These are phyloP conservation scores for Stigmatopora argus DNA, from an alignment of 2,113 vertebrate genomes.

Conservation along the genomic window DNA sequence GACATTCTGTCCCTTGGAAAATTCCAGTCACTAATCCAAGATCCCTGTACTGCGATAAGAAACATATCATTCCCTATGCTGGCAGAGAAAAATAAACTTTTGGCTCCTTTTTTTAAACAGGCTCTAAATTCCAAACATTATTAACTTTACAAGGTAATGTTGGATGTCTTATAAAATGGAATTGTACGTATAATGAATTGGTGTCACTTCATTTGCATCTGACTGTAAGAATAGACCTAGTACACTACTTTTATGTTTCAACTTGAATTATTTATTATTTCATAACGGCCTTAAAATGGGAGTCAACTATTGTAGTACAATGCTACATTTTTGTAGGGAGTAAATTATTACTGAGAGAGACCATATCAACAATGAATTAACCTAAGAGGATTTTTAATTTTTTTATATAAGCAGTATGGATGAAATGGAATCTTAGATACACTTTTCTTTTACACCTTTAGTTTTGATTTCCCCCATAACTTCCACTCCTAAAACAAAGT, in stretches of 20 bases:
- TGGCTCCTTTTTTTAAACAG: conserved; percentile 20
- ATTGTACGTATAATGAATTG: not conserved
- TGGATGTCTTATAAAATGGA: conserved; percentile 10
- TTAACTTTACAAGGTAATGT: conserved; percentile 5
- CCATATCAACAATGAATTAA: too few relatives aligned
- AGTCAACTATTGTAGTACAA: too few relatives aligned
- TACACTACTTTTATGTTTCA: too few relatives aligned
- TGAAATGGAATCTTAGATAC: too few relatives aligned
- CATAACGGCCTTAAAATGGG: too few relatives aligned
- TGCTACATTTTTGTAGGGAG: too few relatives aligned
- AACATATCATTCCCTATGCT: conserved; percentile 37
- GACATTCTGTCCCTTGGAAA: conserved; percentile 50
- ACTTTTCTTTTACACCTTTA: not conserved
- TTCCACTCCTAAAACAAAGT: too few relatives aligned
- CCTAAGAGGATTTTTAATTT: too few relatives aligned
- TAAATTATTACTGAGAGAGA: too few relatives aligned
- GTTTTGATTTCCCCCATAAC: not conserved
- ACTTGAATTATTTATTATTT: too few relatives aligned
- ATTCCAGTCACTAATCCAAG: conserved; percentile 53
- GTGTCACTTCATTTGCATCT: not conserved
- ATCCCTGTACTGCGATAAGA: conserved; percentile 52
- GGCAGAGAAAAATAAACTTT: conserved; percentile 28
- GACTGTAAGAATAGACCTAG: too few relatives aligned
- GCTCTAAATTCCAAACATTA: conserved; percentile 19
- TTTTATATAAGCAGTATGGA: too few relatives aligned